Evolutionary conservation across 2,113 vertebrate species (phyloP), one percentile per base, ranked within the genome.

Genomic region (Cephalopterus ornatus): DNA sequence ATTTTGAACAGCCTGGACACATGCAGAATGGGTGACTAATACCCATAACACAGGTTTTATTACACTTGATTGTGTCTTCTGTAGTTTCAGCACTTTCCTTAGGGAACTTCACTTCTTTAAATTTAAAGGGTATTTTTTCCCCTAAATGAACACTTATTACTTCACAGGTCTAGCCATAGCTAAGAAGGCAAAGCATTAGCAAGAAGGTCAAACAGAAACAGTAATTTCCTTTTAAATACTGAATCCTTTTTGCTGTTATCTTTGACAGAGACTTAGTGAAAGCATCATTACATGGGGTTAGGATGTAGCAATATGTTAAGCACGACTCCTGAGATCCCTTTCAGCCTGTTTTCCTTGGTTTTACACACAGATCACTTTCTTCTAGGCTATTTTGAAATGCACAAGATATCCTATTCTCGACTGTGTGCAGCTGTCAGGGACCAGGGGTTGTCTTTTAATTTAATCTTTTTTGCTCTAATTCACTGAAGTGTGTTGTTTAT

Each of bases 381-480:
- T 92, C 37, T 39, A 44, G 44, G 55, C 37, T 46, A 1, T 74
- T 87, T 89, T 73, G 62, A 72, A 85, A 77, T 0, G 10, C 30
- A 39, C 21, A 42, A 85, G 41, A 58, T 82, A 50, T 65, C 55
- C 41, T 92, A 53, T 76, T 85, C 53, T 26, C 56, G 49, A 49
- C 73, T 83, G 62, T 17, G 23, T 42, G 70, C 81, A 96, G 94
- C 70, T 96, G 87, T 89, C 86, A 86, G 79, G 41, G 80, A 73
- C 72, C 76, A 91, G 86, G 47, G n/a, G 70, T 93, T 85, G 70
- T 19, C 87, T 94, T 89, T 93, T 94, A 92, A 94, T 90, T 96
- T 55, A 89, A 93, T 96, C 82, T 96, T 93, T 93, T 88, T 96
- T 95, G 90, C 94, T 96, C 92, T 93, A 92, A 80, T 95, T 96